Evolutionary conservation across 2,113 vertebrate genomes (phyloP).

Genomic region (Murina feae): DNA sequence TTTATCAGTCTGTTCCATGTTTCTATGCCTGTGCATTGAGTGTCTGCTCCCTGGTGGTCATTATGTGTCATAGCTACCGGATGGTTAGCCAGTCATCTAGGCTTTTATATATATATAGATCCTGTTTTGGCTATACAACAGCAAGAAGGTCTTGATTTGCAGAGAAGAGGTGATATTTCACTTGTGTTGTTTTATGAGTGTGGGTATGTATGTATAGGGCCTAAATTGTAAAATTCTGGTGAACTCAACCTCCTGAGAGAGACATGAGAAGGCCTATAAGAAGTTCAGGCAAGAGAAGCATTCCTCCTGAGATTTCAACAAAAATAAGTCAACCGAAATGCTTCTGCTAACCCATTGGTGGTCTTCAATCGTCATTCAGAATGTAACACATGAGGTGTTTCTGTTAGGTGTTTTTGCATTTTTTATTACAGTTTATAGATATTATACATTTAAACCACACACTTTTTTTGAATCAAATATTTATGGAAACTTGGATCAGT

Average conservation of each 20-base stretch:
- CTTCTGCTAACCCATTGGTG: not conserved
- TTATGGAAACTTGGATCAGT: conserved; percentile 1
- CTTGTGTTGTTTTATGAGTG: not conserved
- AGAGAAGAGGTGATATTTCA: not conserved
- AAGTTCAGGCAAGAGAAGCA: not conserved
- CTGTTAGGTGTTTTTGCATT: not conserved
- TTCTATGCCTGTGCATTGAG: too few species aligned
- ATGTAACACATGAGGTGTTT: not conserved
- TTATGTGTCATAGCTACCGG: too few species aligned
- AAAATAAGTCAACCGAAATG: not conserved
- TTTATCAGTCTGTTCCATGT: too few species aligned
- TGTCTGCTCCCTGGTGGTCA: too few species aligned
- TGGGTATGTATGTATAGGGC: not conserved
- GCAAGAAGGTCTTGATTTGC: not conserved
- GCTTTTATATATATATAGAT: too few species aligned
- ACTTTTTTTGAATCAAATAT: not conserved
- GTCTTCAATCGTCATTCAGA: not conserved
- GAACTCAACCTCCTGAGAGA: not conserved
- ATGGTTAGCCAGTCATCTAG: too few species aligned
- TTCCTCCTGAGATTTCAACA: not conserved
- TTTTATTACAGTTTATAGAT: conserved; percentile 14
- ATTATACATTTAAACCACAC: not conserved
- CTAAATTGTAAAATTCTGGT: not conserved
- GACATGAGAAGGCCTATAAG: not conserved
- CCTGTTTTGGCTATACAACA: not conserved